Percentiles rank a stretch among this genome's conserved stretches.
Evolutionary conservation across 2,888 invertebrate genomes (phyloP).

Genomic region (Luffia ferchaultella): DNA sequence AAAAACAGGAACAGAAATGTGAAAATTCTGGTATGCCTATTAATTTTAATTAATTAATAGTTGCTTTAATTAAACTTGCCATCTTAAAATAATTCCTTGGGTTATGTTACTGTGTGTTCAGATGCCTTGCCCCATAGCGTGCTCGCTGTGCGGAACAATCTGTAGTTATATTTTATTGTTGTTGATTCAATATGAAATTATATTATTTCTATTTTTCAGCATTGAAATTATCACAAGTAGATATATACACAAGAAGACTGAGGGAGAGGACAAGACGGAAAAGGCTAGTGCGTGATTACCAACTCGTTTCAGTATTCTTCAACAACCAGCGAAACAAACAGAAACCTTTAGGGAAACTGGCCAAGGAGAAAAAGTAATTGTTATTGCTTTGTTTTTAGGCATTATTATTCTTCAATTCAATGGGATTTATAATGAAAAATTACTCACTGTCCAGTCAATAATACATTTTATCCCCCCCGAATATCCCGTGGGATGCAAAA

Average conservation of each 20-base stretch:
- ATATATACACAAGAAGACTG: conserved; percentile 86
- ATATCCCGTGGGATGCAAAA: too few relatives aligned
- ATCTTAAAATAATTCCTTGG: too few relatives aligned
- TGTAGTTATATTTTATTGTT: neutral
- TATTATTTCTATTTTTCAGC: conserved; percentile 49
- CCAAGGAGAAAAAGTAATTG: conserved; percentile 80
- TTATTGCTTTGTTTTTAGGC: neutral
- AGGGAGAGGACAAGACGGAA: conserved; percentile 89
- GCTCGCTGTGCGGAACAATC: neutral
- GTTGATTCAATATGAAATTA: neutral
- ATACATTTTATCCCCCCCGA: too few relatives aligned
- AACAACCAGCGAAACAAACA: conserved; percentile 70
- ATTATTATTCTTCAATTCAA: neutral
- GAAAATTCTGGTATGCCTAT: too few relatives aligned
- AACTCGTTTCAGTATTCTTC: conserved; percentile 88
- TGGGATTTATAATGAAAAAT: neutral
- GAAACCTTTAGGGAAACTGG: conserved; percentile 68
- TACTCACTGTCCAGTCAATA: too few relatives aligned
- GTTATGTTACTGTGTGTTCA: too few relatives aligned
- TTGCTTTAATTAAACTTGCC: too few relatives aligned
- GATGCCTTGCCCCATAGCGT: neutral
- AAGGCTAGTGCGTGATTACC: conserved; percentile 89
- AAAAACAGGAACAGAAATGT: too few relatives aligned
- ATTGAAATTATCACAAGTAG: conserved; percentile 89
- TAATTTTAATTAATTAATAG: too few relatives aligned